These are phyloP conservation scores for Tortricodes alternella DNA, from an alignment of 2,888 invertebrate species.

Conservation along the genomic window DNA sequence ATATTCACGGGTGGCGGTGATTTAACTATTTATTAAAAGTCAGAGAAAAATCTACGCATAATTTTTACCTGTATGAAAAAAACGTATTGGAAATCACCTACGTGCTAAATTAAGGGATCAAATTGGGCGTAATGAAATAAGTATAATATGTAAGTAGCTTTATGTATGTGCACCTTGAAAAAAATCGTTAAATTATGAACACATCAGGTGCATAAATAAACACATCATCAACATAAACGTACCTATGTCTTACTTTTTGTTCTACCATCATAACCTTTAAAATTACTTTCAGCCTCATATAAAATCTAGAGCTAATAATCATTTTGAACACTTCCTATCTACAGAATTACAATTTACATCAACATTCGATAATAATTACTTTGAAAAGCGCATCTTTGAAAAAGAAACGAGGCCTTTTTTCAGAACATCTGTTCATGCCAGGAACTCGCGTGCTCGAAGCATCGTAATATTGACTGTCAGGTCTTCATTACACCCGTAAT, in stretches of 20 bases:
- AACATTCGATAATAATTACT: neutral
- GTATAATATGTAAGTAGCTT: too few relatives aligned
- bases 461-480: conserved; percentile 22
- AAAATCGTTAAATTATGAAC: neutral
- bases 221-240: neutral
- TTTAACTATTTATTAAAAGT: too few relatives aligned
- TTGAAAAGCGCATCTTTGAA: neutral
- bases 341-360: conserved; percentile 1
- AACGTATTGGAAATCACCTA: too few relatives aligned
- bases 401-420: conserved; percentile 6
- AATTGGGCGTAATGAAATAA: too few relatives aligned
- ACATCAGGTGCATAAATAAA: neutral
- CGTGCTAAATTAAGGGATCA: too few relatives aligned
- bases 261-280: neutral
- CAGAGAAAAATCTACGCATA: too few relatives aligned
- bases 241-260: too few relatives aligned
- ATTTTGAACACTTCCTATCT: neutral
- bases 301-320: neutral
- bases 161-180: too few relatives aligned
- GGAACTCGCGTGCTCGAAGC: conserved; percentile 12
- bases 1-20: too few relatives aligned
- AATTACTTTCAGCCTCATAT: neutral
- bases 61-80: too few relatives aligned
- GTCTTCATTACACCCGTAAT: conserved; percentile 22
- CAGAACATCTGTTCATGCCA: conserved; percentile 16